Evolutionary conservation across 2,888 invertebrate genomes (phyloP).

Genomic region (Trachelus troglodyta): DNA sequence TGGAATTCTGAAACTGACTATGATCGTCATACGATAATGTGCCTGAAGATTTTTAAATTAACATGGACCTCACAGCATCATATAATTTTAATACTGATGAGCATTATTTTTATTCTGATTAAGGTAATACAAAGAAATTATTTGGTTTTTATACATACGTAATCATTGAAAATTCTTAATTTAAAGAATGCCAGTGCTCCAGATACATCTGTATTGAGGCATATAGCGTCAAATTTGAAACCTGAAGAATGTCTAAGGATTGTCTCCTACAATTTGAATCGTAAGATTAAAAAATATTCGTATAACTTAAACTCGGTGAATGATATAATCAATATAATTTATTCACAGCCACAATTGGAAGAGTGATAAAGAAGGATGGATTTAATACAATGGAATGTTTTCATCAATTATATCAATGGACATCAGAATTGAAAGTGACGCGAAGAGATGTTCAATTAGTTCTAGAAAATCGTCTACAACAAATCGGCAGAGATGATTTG

Average conservation of each 20-base stretch:
- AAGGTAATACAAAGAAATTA: background rate
- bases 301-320: no score
- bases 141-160: background rate
- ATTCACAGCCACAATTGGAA: background rate
- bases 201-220: constrained; percentile 8
- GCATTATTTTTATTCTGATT: background rate
- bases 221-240: constrained; percentile 31
- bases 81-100: background rate
- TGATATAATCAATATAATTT: background rate
- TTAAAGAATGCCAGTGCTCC: background rate
- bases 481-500: constrained; percentile 69
- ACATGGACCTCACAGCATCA: background rate
- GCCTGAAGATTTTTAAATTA: background rate
- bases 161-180: background rate
- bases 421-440: constrained; percentile 65
- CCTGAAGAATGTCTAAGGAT: constrained; percentile 34
- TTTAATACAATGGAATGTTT: background rate
- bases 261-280: constrained; percentile 27
- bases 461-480: constrained; percentile 68
- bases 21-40: background rate
- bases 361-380: background rate
- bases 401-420: constrained; percentile 63
- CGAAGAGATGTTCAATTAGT: constrained; percentile 69
- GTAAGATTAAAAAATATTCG: constrained; percentile 1
- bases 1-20: background rate